Base-by-base conservation (phyloP, 1,140 invertebrate species). In the Physella acuta region DNA sequence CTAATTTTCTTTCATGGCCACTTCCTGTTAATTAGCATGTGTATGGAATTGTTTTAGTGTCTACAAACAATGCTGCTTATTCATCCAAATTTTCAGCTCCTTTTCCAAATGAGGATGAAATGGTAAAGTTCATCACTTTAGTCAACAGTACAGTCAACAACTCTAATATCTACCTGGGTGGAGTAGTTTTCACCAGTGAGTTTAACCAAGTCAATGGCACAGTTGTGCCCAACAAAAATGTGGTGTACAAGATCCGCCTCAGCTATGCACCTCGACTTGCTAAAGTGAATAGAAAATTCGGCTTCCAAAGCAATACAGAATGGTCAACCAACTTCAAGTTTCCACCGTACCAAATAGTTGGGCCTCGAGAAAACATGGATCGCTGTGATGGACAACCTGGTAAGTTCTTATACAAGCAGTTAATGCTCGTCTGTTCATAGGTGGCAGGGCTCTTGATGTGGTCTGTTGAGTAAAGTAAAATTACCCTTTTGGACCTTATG, bases 321-420 rank as follows among this genome's bases (percentile, higher is more conserved):
- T 92, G 91, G 91, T 83, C 85, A 64, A 92, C 91, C 0, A 87
- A 90, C 74, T 82, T 89, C 14, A 79, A 89, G 34, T 92, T 88
- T 82, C 90, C 91, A 4, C 65, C 90, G 4, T 91, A 90, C 78
- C 90, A 91, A 75, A 79, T 84, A 28, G 86, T 90, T 24, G 91
- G 91, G 3, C 91, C 91, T 8, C 81, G 91, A 66, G 84, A 86
- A 34, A 85, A 87, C 56, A 77, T 86, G 0, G 52, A 59, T 3
- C 30, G 2, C 14, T 80, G 74, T 77, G 90, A 90, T 31, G 89
- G 89, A 75, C 83, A 80, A 73, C 91, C 90, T 82, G 88, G 90
- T n/a, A n/a, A n/a, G n/a, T n/a, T n/a, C n/a, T n/a, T n/a, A n/a
- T n/a, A n/a, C n/a, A n/a, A n/a, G n/a, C n/a, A n/a, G n/a, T n/a